Conservation (phyloP, 1,140 invertebrate species). For the Drosophila rufa region DNA sequence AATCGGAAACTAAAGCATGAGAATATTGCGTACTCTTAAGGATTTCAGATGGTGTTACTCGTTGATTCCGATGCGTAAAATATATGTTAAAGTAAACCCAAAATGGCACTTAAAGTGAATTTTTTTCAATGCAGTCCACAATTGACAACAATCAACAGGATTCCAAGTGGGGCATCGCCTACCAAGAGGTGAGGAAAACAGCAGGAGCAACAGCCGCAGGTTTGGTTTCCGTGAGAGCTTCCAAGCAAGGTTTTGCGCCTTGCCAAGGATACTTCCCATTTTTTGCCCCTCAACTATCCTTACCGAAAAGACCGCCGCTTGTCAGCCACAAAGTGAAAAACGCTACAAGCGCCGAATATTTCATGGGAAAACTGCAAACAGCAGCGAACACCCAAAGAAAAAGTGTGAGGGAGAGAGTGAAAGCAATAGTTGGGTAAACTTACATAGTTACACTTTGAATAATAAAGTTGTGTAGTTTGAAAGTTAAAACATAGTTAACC, state of each 20-base stretch:
- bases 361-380: slow-evolving; percentile 60
- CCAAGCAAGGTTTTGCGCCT: slow-evolving; percentile 38
- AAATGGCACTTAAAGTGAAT: too few relatives aligned
- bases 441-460: slow-evolving; percentile 1
- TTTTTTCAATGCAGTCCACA: not conserved
- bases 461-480: not conserved
- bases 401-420: slow-evolving; percentile 17
- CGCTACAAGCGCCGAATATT: slow-evolving; percentile 77
- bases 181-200: slow-evolving; percentile 18
- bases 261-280: slow-evolving; percentile 17
- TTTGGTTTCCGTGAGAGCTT: slow-evolving; percentile 55
- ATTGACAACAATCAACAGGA: slow-evolving; percentile 9
- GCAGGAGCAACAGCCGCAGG: slow-evolving; percentile 30
- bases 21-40: too few relatives aligned
- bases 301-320: slow-evolving; percentile 15
- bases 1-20: too few relatives aligned
- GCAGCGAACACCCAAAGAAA: slow-evolving; percentile 9
- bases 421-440: slow-evolving; percentile 14
- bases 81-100: too few relatives aligned
- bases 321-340: slow-evolving; percentile 67
- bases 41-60: too few relatives aligned
- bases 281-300: slow-evolving; percentile 9
- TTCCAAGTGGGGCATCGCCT: too few relatives aligned
- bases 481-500: not conserved
- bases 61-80: too few relatives aligned